These are phyloP conservation scores for Craterocephalus amniculus DNA, from an alignment of 2,797 vertebrate genomes.

Conservation along the genomic window DNA sequence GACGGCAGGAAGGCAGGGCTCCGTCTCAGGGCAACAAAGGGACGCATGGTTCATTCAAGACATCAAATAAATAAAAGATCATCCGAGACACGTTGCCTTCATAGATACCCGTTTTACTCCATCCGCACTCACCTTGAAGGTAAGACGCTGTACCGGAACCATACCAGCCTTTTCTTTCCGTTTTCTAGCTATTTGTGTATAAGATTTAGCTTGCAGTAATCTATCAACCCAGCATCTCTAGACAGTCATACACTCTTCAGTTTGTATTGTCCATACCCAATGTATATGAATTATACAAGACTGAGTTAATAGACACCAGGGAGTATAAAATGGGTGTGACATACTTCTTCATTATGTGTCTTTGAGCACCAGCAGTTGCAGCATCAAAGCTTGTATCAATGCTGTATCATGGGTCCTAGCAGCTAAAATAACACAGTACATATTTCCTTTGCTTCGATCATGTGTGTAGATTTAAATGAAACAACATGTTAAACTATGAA, in stretches of 20 bases:
- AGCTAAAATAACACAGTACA: constrained; percentile 5
- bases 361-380: constrained; percentile 40
- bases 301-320: constrained; percentile 15
- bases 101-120: constrained; percentile 28
- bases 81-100: constrained; percentile 15
- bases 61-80: constrained; percentile 55
- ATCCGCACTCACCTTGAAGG: constrained; percentile 61
- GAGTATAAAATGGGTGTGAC: constrained; percentile 76
- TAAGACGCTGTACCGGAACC: constrained; percentile 47
- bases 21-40: constrained; percentile 70
- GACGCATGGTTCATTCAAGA: constrained; percentile 54
- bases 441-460: constrained; percentile 5
- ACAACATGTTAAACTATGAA: constrained; percentile 12
- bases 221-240: neutral
- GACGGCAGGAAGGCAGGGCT: constrained; percentile 49
- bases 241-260: neutral
- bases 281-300: constrained; percentile 10
- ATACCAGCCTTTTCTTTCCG: neutral
- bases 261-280: neutral
- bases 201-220: neutral
- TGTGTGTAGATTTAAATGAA: constrained; percentile 1
- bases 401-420: constrained; percentile 23
- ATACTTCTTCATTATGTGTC: constrained; percentile 48
- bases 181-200: neutral
- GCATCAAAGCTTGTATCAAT: constrained; percentile 26